Evolutionary conservation across 2,888 invertebrate genomes (phyloP), one percentile per base, ranked within the genome.

Genomic region (Hypena proboscidalis): DNA sequence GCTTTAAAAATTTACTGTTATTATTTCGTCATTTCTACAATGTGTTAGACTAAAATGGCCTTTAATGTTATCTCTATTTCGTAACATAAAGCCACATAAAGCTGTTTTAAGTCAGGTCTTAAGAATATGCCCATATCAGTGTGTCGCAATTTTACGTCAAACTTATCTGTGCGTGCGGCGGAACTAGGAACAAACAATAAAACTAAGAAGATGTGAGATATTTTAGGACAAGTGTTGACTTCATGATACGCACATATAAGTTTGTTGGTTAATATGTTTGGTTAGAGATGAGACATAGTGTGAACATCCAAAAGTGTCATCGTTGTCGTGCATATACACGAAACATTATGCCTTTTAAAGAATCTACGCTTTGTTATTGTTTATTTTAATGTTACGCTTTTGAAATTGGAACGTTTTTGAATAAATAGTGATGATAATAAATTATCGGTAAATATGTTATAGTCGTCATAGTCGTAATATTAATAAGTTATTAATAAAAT

Each of bases 321-420:
- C 25, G 15, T 8, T 11, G 36, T 37, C 27, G 25, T 19, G 30
- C 25, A 26, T 23, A 33, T 32, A 47, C 29, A 45, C 39, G 46
- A 54, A 57, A 57, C 56, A 55, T 48, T n/a, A 47, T 55, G 56
- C 59, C 62, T 55, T 70, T 60, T 61, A 48, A 34, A 55, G 65
- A 54, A 65, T 64, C 56, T 57, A 55, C 61, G 4, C 11, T n/a
- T n/a, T 53, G 47, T 56, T 58, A 41, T 57, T 52, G 52, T 65
- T 59, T 57, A 36, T 30, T 43, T 59, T 45, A 48, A 38, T 39
- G 30, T 33, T 26, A 22, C 48, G 44, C 29, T 34, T 57, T 56
- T 41, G 22, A 42, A 36, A 13, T 35, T 21, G 40, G 33, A 44
- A 37, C 30, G 34, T 37, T 47, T 51, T 54, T 44, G 29, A 22